Percentiles rank a stretch among this genome's conserved stretches.
Evolutionary conservation across 64 coral and sea anemone genomes (phyloP).

Genomic region (Actinia equina): DNA sequence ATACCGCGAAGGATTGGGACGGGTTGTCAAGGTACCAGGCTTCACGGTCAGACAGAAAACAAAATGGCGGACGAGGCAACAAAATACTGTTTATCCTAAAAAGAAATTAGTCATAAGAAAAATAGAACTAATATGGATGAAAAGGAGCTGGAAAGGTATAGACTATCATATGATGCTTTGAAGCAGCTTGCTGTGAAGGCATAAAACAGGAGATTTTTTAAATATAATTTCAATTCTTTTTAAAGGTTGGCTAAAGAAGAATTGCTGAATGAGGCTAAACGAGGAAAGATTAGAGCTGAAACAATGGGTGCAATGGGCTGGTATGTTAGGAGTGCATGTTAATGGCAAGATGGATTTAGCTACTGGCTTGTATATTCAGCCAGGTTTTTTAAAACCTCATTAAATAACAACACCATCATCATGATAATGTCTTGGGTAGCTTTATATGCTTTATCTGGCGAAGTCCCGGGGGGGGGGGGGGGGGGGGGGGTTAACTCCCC

Average conservation of each 20-base stretch:
- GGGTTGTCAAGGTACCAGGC: neutral
- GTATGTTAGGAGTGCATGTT: constrained; percentile 17
- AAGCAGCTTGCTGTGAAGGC: neutral
- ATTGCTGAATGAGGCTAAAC: constrained; percentile 74
- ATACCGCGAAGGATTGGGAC: neutral
- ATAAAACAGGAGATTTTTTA: neutral
- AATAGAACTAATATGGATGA: constrained; percentile 26
- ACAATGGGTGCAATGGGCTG: constrained; percentile 72
- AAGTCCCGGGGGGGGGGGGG: too few species aligned
- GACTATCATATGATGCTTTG: neutral
- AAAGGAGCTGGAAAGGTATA: constrained; percentile 43
- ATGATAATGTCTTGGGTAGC: too few species aligned
- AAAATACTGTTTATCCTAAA: neutral
- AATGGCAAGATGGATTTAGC: too few species aligned
- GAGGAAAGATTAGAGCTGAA: constrained; percentile 75
- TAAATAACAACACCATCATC: too few species aligned
- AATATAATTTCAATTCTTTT: neutral
- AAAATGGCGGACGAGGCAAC: neutral
- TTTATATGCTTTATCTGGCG: too few species aligned
- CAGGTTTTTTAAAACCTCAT: too few species aligned
- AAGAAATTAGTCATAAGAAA: neutral
- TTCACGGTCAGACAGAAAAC: constrained; percentile 6
- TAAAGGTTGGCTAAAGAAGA: constrained; percentile 72
- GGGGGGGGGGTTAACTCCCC: too few species aligned
- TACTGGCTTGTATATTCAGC: too few species aligned